A percentile compares a stretch with the other conserved stretches of the same genome.
Evolutionary conservation across 2,888 invertebrate genomes (phyloP).

Genomic region (Adelphocoris suturalis): DNA sequence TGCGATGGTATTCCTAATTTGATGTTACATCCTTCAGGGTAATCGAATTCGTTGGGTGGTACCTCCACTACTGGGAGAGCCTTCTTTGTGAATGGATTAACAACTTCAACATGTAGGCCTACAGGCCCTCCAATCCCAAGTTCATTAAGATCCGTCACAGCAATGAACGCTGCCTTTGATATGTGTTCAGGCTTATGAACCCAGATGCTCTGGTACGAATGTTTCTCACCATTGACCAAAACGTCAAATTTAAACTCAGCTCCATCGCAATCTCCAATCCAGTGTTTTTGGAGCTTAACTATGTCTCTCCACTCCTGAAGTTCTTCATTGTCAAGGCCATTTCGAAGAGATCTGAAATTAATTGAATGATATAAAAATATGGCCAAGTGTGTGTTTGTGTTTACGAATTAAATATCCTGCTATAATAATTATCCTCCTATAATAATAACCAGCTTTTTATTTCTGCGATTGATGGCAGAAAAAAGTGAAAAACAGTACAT

Average conservation of each 20-base stretch:
- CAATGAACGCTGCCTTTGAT: conserved; percentile 85
- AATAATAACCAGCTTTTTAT: too few relatives aligned
- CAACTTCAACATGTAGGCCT: conserved; percentile 77
- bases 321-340: conserved; percentile 85
- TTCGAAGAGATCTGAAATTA: conserved; percentile 78
- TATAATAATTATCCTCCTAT: too few relatives aligned
- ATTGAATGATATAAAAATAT: too few relatives aligned
- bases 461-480: too few relatives aligned
- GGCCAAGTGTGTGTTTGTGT: too few relatives aligned
- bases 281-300: conserved; percentile 90
- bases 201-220: conserved; percentile 83
- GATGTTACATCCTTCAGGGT: conserved; percentile 84
- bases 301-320: conserved; percentile 92
- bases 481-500: too few relatives aligned
- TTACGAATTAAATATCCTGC: too few relatives aligned
- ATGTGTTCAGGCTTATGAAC: conserved; percentile 87
- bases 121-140: neutral
- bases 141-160: conserved; percentile 80
- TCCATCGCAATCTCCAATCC: conserved; percentile 94
- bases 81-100: conserved; percentile 86
- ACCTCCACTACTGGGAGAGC: conserved; percentile 85
- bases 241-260: conserved; percentile 85
- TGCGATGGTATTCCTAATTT: conserved; percentile 86
- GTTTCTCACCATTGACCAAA: conserved; percentile 77
- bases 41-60: conserved; percentile 81